These are phyloP conservation scores for Psittacara wagleri DNA, from an alignment of 2,113 vertebrate species.

Conservation along the genomic window DNA sequence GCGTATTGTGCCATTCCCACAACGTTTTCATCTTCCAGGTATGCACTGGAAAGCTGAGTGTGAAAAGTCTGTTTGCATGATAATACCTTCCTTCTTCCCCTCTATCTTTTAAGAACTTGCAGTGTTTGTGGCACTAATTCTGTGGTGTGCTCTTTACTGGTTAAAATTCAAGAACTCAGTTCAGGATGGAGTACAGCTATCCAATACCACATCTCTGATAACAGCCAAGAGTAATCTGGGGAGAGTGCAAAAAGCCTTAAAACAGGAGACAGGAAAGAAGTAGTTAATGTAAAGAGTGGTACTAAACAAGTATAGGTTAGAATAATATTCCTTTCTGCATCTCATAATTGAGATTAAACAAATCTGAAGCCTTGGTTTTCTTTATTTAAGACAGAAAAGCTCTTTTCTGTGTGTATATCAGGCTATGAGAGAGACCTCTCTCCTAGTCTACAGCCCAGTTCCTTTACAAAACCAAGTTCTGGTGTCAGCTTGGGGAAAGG, in stretches of 20 bases:
- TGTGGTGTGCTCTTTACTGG: neutral
- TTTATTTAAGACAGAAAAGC: neutral
- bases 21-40: too few species aligned
- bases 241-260: neutral
- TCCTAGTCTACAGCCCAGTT: neutral
- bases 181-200: neutral
- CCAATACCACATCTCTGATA: neutral
- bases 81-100: neutral
- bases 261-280: neutral
- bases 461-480: neutral
- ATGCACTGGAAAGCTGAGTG: neutral
- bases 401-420: neutral
- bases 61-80: neutral
- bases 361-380: neutral
- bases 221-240: neutral
- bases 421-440: neutral
- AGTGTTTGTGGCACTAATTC: neutral
- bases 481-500: neutral
- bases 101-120: neutral
- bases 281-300: neutral
- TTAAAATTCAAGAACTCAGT: neutral
- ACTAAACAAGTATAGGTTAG: neutral
- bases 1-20: fast-evolving
- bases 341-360: neutral
- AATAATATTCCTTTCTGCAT: neutral